Conservation (phyloP, 2,888 invertebrate species). For the Allacma fusca region DNA sequence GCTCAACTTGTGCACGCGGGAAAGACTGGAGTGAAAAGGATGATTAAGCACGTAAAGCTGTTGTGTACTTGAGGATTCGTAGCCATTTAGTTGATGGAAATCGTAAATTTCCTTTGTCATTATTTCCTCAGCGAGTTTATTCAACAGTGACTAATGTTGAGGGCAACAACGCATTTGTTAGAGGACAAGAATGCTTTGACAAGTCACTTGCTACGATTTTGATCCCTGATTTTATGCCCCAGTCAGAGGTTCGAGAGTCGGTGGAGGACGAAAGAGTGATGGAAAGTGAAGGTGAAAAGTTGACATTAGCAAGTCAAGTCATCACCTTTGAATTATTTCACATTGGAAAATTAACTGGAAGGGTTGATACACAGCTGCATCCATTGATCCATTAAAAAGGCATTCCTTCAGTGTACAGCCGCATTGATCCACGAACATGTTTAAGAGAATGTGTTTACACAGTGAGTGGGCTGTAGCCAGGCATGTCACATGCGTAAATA, state of each 20-base stretch:
- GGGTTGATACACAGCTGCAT: too few species aligned
- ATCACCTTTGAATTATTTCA: not conserved
- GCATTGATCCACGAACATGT: too few species aligned
- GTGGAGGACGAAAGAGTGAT: not conserved
- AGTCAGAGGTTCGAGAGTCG: not conserved
- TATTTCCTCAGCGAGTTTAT: not conserved
- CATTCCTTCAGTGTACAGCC: too few species aligned
- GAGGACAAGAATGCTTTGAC: slow-evolving; percentile 7
- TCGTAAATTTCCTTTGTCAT: not conserved
- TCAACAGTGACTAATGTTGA: not conserved
- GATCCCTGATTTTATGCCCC: not conserved
- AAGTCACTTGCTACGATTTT: not conserved
- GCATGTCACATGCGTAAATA: too few species aligned
- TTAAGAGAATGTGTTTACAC: too few species aligned
- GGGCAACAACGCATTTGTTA: not conserved
- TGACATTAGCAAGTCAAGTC: not conserved
- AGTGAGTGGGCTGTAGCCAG: too few species aligned
- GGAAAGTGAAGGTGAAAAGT: not conserved
- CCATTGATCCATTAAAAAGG: too few species aligned
- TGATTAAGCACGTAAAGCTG: not conserved
- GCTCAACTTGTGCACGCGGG: too few species aligned
- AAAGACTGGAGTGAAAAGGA: not conserved
- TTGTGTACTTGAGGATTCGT: not conserved
- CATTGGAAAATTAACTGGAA: too few species aligned
- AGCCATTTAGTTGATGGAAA: not conserved